Base-by-base conservation (phyloP, 1,140 invertebrate genomes). In the Temnothorax curvispinosus region DNA sequence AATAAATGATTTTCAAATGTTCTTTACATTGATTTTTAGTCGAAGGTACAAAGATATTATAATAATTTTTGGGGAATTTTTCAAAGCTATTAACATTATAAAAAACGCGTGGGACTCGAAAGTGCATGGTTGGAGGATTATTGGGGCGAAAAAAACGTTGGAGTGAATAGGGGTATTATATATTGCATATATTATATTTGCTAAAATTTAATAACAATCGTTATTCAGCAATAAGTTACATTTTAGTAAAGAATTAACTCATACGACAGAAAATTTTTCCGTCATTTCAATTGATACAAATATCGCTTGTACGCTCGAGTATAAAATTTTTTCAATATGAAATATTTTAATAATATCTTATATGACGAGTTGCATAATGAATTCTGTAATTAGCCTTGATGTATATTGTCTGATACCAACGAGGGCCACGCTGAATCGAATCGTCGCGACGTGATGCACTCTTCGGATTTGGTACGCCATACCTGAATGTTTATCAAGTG, bases 391-490 rank as follows among this genome's bases (percentile, higher is more conserved):
- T 86, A 77, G 18, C 56, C 69, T 52, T 21, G 21, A 76, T 41
- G 11, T 60, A 15, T 52, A 5, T 38, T 11, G 27, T 11, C 62
- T 13, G 18, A 41, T 32, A 32, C 47, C 60, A 80, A 60, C 58
- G 86, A 74, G n/a, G 21, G 72, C 69, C 72, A 56, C 32, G 15
- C 64, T 50, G 82, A 82, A 84, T 50, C 76, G 52, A 47, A 84
- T 89, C 62, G 76, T 87, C 32, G 65, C 52, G 65, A 65, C 67
- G 50, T 86, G 89, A 94, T 95, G 94, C 94, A 95, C 94, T 95
- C 94, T 94, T 94, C 91, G 94, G 94, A 93, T 93, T 95, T 95
- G 94, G 90, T 91, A 93, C 71, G 90, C 92, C 92, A 94, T 90
- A 93, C 88, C 92, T 94, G 91, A 91, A 94, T 94, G 92, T 95